Evolutionary conservation across 2,113 vertebrate species (phyloP).

Genomic region (Psephotus haematonotus): DNA sequence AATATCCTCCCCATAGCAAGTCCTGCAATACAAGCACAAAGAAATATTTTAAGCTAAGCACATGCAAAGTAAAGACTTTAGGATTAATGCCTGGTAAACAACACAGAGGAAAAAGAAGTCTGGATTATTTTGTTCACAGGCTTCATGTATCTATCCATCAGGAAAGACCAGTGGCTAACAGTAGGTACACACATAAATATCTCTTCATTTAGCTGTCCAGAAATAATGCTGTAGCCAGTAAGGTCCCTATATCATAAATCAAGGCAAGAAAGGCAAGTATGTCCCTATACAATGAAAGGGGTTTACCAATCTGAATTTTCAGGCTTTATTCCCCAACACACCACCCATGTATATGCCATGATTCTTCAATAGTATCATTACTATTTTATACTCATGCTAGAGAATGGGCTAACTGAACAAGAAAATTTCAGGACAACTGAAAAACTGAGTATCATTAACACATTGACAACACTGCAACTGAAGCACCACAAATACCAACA

Average conservation of each 20-base stretch:
- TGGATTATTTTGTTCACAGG: background rate
- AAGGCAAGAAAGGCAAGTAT: background rate
- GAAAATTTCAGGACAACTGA: background rate
- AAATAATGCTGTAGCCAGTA: background rate
- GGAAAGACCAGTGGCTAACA: background rate
- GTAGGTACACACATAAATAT: background rate
- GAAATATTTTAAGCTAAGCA: background rate
- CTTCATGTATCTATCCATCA: background rate
- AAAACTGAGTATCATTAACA: background rate
- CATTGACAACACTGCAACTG: background rate
- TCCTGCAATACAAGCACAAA: background rate
- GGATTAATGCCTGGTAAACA: background rate
- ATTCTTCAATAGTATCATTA: background rate
- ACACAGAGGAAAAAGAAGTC: background rate
- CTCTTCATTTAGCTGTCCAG: background rate
- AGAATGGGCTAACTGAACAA: background rate
- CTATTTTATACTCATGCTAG: background rate
- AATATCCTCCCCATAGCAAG: background rate
- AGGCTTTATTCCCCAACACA: background rate
- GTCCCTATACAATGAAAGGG: background rate
- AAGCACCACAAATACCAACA: background rate
- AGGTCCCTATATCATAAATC: background rate
- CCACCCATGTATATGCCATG: background rate
- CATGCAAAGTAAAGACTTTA: background rate
- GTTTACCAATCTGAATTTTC: background rate